Conservation (phyloP, 2,113 vertebrate genomes). For the Urocolius indicus region DNA sequence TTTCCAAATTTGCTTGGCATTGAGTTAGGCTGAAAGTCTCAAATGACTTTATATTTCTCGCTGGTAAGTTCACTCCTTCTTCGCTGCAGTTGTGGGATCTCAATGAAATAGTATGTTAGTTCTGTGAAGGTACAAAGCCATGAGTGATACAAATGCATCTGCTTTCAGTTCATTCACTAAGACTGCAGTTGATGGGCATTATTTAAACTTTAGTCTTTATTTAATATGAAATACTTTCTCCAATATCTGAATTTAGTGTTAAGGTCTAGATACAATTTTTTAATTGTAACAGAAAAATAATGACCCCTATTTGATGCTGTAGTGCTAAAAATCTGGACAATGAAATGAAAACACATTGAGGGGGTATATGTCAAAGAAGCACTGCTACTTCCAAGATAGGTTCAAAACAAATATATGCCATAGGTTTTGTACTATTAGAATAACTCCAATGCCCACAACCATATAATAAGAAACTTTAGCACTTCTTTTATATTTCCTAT, state of each 20-base stretch:
- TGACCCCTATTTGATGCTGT: background rate
- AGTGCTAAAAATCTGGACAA: background rate
- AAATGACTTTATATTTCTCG: background rate
- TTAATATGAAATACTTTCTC: background rate
- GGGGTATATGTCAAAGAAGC: background rate
- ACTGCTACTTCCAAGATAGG: background rate
- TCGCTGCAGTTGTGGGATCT: background rate
- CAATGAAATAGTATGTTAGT: background rate
- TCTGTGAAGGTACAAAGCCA: background rate
- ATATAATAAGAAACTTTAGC: background rate
- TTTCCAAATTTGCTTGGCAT: background rate
- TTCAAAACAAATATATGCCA: background rate
- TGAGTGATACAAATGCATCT: fast-evolving
- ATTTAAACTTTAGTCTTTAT: constrained; percentile 2
- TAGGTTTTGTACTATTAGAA: background rate
- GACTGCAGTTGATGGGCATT: background rate
- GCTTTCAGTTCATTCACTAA: background rate
- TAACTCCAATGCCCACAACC: background rate
- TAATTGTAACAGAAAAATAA: background rate
- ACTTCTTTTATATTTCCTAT: background rate
- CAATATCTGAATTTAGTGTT: background rate
- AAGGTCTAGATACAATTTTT: background rate
- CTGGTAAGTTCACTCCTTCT: background rate
- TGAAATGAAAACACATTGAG: background rate
- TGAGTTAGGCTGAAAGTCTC: background rate